These are phyloP conservation scores for Sisyra terminalis DNA, from an alignment of 2,888 invertebrate species.

Conservation along the genomic window DNA sequence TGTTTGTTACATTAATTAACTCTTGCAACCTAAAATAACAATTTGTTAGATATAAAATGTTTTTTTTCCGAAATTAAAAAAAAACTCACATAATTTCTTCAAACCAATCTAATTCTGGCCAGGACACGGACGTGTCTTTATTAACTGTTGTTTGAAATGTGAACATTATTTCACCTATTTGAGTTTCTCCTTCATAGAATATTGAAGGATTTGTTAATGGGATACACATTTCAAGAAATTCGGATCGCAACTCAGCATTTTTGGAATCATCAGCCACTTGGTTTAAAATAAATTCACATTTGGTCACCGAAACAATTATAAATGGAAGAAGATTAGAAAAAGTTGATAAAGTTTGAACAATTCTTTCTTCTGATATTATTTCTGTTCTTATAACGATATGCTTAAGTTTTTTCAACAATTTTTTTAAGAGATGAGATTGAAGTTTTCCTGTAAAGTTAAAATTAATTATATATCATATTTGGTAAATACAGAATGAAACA, in stretches of 20 bases:
- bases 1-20: constrained; percentile 35
- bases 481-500: constrained; percentile 2
- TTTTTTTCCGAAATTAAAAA: constrained; percentile 7
- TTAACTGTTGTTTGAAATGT: constrained; percentile 42
- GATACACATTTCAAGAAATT: constrained; percentile 28
- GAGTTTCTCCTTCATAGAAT: constrained; percentile 39
- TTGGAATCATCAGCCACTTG: constrained; percentile 22
- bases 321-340: constrained; percentile 26
- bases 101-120: constrained; percentile 58
- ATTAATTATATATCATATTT: neutral
- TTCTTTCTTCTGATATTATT: constrained; percentile 18
- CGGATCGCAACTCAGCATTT: constrained; percentile 22
- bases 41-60: neutral
- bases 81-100: constrained; percentile 40
- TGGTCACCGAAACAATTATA: constrained; percentile 24
- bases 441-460: constrained; percentile 27
- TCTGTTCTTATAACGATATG: constrained; percentile 19
- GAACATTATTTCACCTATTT: constrained; percentile 37
- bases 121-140: constrained; percentile 43
- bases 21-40: constrained; percentile 34
- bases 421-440: constrained; percentile 32
- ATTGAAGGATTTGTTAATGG: constrained; percentile 38
- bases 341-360: constrained; percentile 20
- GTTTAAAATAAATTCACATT: constrained; percentile 19
- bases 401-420: constrained; percentile 23